Base-by-base conservation (phyloP, 2,797 vertebrate species). In the Notamacropus eugenii region DNA sequence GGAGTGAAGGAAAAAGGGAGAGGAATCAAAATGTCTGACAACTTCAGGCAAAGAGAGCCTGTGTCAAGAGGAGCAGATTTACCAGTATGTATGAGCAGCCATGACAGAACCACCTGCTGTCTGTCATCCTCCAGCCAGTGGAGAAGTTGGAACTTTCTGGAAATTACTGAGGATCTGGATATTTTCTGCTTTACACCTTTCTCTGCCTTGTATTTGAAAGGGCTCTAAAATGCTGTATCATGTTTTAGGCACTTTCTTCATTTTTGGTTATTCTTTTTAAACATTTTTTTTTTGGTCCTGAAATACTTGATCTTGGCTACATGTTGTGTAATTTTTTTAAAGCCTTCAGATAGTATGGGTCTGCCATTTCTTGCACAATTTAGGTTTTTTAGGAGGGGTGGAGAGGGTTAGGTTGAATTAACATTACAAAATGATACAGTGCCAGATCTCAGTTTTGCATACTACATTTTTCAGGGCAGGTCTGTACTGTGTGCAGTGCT, bases 161-260 rank as follows among this genome's bases (percentile, higher is more conserved):
- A 98, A 98, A 97, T 99, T 98, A 98, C 98, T 94, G 92, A 98
- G 98, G 98, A 98, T 99, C 98, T 98, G 98, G 98, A 98, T 98
- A 98, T 99, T 98, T 98, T 98, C 98, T 99, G 98, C 98, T 99
- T 98, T 98, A 98, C 99, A 99, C 98, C 98, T 99, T 99, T 98
- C 98, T 99, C 98, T 99, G 99, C 99, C 99, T 99, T 99, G 99
- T 98, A 99, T 99, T 99, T 98, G 98, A 99, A 99, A 99, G 99
- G 99, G 99, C 99, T 99, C 99, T 99, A 99, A 99, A 99, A 99
- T 99, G 99, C 99, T 99, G 98, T 99, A 98, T 99, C 99, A 98
- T 99, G 99, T 99, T 99, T 99, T 99, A 99, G 99, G 99, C 99
- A 99, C 99, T 99, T 99, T 99, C 98, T 98, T 98, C 97, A 98